Evolutionary conservation across 2,797 vertebrate species (phyloP).

Genomic region (Liparis tanakae): DNA sequence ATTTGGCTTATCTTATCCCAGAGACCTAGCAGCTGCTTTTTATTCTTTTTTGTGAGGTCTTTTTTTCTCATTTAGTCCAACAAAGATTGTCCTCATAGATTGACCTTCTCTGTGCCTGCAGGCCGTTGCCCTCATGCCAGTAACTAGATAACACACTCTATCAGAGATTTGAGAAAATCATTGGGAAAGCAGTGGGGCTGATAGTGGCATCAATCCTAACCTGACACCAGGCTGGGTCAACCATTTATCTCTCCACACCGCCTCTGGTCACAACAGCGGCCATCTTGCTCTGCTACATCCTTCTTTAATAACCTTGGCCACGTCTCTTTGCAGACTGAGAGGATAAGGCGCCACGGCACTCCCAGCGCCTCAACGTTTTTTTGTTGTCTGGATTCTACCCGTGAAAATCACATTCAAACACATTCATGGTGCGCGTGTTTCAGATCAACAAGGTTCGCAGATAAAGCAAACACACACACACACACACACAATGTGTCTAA

Average conservation of each 20-base stretch:
- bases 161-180: slow-evolving; percentile 99
- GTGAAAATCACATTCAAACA: slow-evolving; percentile 64
- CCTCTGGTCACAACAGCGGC: slow-evolving; percentile 93
- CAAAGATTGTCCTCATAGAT: slow-evolving; percentile 95
- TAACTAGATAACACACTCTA: slow-evolving; percentile 99
- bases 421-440: slow-evolving; percentile 32
- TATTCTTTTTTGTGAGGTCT: slow-evolving; percentile 85
- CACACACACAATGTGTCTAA: slow-evolving; percentile 42
- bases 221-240: slow-evolving; percentile 96
- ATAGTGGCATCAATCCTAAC: slow-evolving; percentile 99
- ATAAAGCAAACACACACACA: slow-evolving; percentile 5
- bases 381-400: slow-evolving; percentile 61
- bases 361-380: slow-evolving; percentile 33
- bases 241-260: slow-evolving; percentile 98
- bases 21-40: slow-evolving; percentile 86
- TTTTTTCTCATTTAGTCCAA: slow-evolving; percentile 96
- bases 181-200: slow-evolving; percentile 97
- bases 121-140: slow-evolving; percentile 98
- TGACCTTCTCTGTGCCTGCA: slow-evolving; percentile 93
- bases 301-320: slow-evolving; percentile 93
- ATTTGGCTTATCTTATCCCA: slow-evolving; percentile 87
- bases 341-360: slow-evolving; percentile 71
- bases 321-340: slow-evolving; percentile 85
- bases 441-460: slow-evolving; percentile 43
- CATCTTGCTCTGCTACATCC: slow-evolving; percentile 92